Evolutionary conservation across 1,140 invertebrate species (phyloP).

Genomic region (Drosophila serrata): DNA sequence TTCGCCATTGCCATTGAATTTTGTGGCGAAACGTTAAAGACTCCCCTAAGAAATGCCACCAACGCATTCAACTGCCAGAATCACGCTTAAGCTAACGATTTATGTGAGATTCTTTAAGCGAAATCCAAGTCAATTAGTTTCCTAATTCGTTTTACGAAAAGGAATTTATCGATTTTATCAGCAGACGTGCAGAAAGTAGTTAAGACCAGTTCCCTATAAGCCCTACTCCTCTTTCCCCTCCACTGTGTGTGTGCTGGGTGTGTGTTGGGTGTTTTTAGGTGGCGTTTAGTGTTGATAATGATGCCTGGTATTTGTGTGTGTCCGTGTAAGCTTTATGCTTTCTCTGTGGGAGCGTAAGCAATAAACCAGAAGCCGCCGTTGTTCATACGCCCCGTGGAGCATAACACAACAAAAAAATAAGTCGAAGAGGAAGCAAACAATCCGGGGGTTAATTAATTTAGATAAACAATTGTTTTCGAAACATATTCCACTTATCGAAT

Average conservation of each 20-base stretch:
- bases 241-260: conserved; percentile 14
- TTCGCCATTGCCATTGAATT: conserved; percentile 26
- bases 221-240: not conserved
- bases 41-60: not conserved
- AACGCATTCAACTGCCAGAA: conserved; percentile 61
- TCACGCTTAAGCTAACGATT: conserved; percentile 81
- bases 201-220: conserved; percentile 69
- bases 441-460: conserved; percentile 65
- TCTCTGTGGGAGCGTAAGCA: conserved; percentile 43
- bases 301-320: conserved; percentile 46
- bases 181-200: conserved; percentile 82
- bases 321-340: conserved; percentile 62
- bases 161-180: conserved; percentile 84
- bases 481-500: conserved; percentile 28
- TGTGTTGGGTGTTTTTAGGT: not conserved
- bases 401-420: conserved; percentile 16
- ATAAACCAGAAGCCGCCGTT: conserved; percentile 76
- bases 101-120: conserved; percentile 83
- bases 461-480: conserved; percentile 60
- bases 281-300: conserved; percentile 72
- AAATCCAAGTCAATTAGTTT: conserved; percentile 84
- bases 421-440: conserved; percentile 13
- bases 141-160: conserved; percentile 83
- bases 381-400: conserved; percentile 70
- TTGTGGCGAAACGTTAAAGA: conserved; percentile 37